Base-by-base conservation (phyloP, 2,797 vertebrate species). In the Sarcoramphus papa region DNA sequence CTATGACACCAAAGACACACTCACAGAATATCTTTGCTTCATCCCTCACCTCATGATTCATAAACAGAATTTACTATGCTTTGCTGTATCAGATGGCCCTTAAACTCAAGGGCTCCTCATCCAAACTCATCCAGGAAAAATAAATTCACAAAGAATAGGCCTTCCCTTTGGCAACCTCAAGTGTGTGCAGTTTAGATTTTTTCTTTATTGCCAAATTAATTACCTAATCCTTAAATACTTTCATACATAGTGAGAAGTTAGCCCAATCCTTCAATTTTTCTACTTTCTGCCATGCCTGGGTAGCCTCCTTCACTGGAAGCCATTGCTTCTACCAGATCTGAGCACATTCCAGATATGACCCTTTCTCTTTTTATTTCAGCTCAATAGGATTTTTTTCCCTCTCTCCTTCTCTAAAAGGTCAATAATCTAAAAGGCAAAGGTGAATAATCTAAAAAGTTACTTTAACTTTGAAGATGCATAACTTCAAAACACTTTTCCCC, bases 301-400 rank as follows among this genome's bases (percentile, higher is more conserved):
- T 30, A 86, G 18, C 25, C 16, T 77, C 54, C 40, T 35, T 45
- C 53, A 54, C 23, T 21, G 72, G 43, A 64, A 80, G 59, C 14
- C 25, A 5, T 21, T 69, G 7, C 14, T 56, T 67, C 47, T 54
- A 40, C 37, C 24, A 77, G 5, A 45, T 24, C 48, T n/a, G 33
- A 83, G 53, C 13, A 69, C 23, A 28, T 25, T 28, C 35, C 64
- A 84, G n/a, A 23, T 30, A 28, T 5, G 23, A 54, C 30, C 6
- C 25, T 19, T 69, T 40, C 30, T 54, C 27, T 60, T 65, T 45
- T 37, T 43, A 63, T 50, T 86, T 79, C n/a, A 76, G 13, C 9
- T 15, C 22, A 19, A 9, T 13, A n/a, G n/a, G 9, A 7, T 14
- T 6, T 9, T 40, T n/a, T 0, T 4, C 11, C 3, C 8, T 10